Conservation (phyloP, 2,888 invertebrate genomes). For the Cactoblastis cactorum region DNA sequence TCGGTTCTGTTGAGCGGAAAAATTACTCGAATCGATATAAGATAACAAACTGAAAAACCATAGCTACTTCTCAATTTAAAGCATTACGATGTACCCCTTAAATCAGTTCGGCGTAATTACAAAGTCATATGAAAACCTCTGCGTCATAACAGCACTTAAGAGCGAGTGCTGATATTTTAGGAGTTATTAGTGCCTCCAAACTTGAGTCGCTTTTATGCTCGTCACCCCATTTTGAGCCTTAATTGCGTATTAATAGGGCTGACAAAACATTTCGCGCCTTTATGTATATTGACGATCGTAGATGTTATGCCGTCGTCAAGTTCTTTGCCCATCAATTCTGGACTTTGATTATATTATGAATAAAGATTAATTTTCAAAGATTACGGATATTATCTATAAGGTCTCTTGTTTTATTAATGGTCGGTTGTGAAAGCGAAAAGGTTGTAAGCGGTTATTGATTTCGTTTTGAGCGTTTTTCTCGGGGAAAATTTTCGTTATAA, state of each 20-base stretch:
- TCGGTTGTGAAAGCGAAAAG: not conserved
- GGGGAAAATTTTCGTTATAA: not conserved
- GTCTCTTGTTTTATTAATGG: constrained; percentile 4
- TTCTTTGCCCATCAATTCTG: not conserved
- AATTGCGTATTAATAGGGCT: not conserved
- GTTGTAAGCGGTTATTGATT: constrained; percentile 3
- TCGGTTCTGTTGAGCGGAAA: too few species aligned
- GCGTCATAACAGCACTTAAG: not conserved
- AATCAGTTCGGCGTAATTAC: not conserved
- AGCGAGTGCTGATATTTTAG: constrained; percentile 1
- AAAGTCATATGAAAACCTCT: constrained; percentile 1
- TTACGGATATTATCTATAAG: not conserved
- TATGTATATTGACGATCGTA: not conserved
- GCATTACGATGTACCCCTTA: not conserved
- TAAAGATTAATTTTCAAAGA: not conserved
- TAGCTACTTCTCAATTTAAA: not conserved
- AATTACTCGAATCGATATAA: too few species aligned
- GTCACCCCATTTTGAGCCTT: not conserved
- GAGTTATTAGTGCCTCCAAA: not conserved
- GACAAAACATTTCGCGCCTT: not conserved
- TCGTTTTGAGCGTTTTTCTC: not conserved
- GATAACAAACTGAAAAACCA: too few species aligned
- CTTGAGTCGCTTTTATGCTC: not conserved
- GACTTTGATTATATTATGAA: not conserved
- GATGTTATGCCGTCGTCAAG: not conserved